Evolutionary conservation across 2,797 vertebrate genomes (phyloP), one percentile per base, ranked within the genome.

Genomic region (Brachyrhaphis roseni): DNA sequence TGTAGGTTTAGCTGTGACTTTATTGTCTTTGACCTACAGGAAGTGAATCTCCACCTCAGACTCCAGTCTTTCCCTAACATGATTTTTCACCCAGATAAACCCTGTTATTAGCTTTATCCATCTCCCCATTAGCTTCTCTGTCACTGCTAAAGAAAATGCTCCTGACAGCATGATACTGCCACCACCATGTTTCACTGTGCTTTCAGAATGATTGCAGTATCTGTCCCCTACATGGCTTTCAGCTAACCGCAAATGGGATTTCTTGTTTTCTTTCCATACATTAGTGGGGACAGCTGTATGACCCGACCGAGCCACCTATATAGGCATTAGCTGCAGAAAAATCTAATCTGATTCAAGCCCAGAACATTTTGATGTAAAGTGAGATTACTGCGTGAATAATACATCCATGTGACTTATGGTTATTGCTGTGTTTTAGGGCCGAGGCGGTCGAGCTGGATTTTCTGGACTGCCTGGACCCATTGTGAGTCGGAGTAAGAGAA

Each of bases 371-470:
- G 39, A 12, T 78, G 1, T 53, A 26, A 39, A 13, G 51, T 39
- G 51, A 74, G 70, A 78, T n/a, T 53, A 20, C 6, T 71, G 49
- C 11, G 23, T 59, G n/a, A 78, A 72, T 10, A 26, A 47, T 26
- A 26, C 2, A 73, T 73, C 39, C 0, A 0, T 26, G 49, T n/a
- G 23, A 34, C 8, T 6, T 49, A 34, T 34, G 20, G 13, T 23
- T 26, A 28, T 47, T 39, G 43, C 83, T 87, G 59, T 31, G 81
- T 7, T 76, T 46, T 73, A 96, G 96, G 96, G 96, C 88, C 94
- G 93, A 59, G 77, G 79, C 71, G 95, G 95, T 57, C 94, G 83
- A 77, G 47, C 47, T 13, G 95, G 95, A 76, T 96, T 96, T 92
- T 85, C 88, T 82, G 95, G 94, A 39, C 43, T 94, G 46, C 93